Base-by-base conservation (phyloP, 1,140 invertebrate genomes). In the Achroia grisella region DNA sequence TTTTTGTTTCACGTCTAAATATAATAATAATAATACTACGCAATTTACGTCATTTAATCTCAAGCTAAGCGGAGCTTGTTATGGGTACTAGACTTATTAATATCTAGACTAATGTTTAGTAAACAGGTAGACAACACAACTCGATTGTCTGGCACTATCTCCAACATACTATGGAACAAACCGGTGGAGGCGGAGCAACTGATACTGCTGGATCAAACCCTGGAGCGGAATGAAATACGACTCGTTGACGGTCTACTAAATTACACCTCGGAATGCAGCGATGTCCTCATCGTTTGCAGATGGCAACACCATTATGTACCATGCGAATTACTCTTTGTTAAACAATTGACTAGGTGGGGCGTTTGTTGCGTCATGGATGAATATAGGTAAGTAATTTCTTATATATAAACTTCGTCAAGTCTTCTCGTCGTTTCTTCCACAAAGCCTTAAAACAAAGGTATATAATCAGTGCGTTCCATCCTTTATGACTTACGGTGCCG, bases 321-420 rank as follows among this genome's bases (percentile, higher is more conserved):
- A 0, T 80, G 79, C 42, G 44, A 42, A 0, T n/a, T 51, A 0
- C 44, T 83, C 11, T 80, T 83, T 42, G 8, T 47, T 0, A 65
- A 62, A 30, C 55, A 68, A 13, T 13, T 79, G 1, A 76, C 73
- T 2, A 37, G 52, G 8, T 72, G 69, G 64, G 73, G 76, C 0
- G 43, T 68, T 0, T 83, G 79, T 45, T 83, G 79, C 33, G 52
- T 80, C 8, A 63, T 66, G 43, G 41, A 52, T 8, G 54, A 69
- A 6, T 10, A 48, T 12, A 65, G 55, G 78, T 77, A 43, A 66
- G 55, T 5, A 39, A 14, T 44, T 12, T 31, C 34, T 15, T n/a
- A n/a, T n/a, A n/a, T n/a, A n/a, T n/a, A n/a, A n/a, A n/a, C n/a
- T n/a, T n/a, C n/a, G n/a, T n/a, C n/a, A n/a, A n/a, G n/a, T n/a